phyloP scores from a whole-genome alignment of 2,888 invertebrate genomes.

The Meandrusa payeni region DNA sequence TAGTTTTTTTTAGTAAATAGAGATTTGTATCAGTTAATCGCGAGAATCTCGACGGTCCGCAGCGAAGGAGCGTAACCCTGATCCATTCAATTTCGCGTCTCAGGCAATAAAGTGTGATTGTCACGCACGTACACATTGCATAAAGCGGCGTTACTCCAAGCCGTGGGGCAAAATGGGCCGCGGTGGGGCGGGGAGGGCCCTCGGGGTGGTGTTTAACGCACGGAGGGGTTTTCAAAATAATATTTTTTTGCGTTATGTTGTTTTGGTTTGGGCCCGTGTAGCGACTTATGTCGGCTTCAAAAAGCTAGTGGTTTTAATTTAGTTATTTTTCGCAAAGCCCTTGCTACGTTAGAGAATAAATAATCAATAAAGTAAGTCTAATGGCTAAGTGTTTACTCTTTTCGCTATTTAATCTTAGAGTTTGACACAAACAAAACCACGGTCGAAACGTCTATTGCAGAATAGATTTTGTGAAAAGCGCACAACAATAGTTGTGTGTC shows the following conservation, averaged over 20 bases:
- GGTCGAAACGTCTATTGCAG: no score
- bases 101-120: slow-evolving; percentile 71
- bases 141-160: slow-evolving; percentile 39
- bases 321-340: no score
- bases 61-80: slow-evolving; percentile 32
- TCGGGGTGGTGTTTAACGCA: slow-evolving; percentile 54
- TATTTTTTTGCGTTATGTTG: slow-evolving; percentile 43
- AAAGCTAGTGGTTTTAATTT: slow-evolving; percentile 11
- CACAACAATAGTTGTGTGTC: no score
- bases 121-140: slow-evolving; percentile 77
- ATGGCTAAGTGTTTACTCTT: no score
- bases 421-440: no score
- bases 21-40: slow-evolving; percentile 17
- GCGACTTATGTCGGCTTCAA: slow-evolving; percentile 22
- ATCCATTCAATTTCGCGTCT: slow-evolving; percentile 68
- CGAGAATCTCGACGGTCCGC: slow-evolving; percentile 13
- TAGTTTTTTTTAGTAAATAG: slow-evolving; percentile 17
- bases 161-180: slow-evolving; percentile 30
- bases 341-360: no score
- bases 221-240: slow-evolving; percentile 59
- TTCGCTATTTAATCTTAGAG: no score
- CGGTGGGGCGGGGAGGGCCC: slow-evolving; percentile 28
- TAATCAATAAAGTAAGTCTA: no score
- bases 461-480: no score
- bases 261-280: slow-evolving; percentile 30